These are phyloP conservation scores for Odontamblyopus lacepedii DNA, from an alignment of 2,797 vertebrate species.

Conservation along the genomic window DNA sequence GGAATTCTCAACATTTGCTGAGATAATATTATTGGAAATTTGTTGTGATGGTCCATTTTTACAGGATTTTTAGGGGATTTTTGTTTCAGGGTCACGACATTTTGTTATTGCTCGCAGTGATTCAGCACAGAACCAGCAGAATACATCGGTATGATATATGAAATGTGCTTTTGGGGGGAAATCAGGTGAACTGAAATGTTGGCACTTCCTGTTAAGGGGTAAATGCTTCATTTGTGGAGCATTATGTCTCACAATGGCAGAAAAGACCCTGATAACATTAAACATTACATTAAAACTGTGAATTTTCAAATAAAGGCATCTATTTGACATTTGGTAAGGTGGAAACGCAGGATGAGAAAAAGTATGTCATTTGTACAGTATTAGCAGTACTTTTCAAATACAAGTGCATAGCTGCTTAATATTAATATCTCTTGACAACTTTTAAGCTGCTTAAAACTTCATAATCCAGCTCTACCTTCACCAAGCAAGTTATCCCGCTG, in stretches of 20 bases:
- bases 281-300: not conserved
- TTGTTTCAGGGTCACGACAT: not conserved
- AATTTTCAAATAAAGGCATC: not conserved
- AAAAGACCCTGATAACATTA: not conserved
- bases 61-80: not conserved
- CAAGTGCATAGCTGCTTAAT: slow-evolving; percentile 39
- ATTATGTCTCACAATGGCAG: not conserved
- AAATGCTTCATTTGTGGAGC: not conserved
- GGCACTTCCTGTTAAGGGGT: not conserved
- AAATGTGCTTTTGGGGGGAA: not conserved
- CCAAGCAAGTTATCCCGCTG: slow-evolving; percentile 24
- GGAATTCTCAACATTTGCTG: too few species aligned
- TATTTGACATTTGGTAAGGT: not conserved
- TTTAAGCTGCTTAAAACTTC: slow-evolving; percentile 46
- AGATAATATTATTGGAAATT: not conserved
- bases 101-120: not conserved
- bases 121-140: not conserved
- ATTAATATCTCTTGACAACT: slow-evolving; percentile 46
- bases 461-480: slow-evolving; percentile 28
- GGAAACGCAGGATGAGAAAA: slow-evolving; percentile 4
- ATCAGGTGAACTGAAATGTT: not conserved
- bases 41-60: not conserved
- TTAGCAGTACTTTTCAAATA: slow-evolving; percentile 33
- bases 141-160: not conserved
- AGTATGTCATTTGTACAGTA: slow-evolving; percentile 3